Evolutionary conservation across 2,797 vertebrate species (phyloP).

Genomic region (Clarias fuscus): DNA sequence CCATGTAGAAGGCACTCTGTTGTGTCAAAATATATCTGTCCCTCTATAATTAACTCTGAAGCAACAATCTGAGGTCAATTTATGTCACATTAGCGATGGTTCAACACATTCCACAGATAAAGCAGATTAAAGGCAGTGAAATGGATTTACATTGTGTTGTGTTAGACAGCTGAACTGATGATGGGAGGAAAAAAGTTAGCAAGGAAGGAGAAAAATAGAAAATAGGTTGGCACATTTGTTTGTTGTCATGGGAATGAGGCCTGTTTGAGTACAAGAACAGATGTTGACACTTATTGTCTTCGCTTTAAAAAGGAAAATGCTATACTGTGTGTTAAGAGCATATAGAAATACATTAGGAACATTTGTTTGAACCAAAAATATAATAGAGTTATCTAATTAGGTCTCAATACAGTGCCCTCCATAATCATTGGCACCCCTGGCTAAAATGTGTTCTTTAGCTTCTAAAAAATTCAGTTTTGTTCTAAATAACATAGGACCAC

Average conservation of each 20-base stretch:
- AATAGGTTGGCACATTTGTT: constrained; percentile 6
- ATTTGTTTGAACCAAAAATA: not conserved
- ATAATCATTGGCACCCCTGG: too few species aligned
- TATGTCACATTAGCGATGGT: not conserved
- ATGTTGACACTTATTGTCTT: not conserved
- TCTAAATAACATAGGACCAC: too few species aligned
- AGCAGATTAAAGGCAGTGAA: not conserved
- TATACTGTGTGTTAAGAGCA: not conserved
- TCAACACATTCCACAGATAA: not conserved
- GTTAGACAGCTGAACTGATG: not conserved
- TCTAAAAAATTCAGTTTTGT: too few species aligned
- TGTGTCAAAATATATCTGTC: not conserved
- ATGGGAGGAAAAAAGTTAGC: not conserved
- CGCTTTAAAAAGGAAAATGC: not conserved
- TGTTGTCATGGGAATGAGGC: constrained; percentile 6
- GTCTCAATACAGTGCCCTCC: too few species aligned
- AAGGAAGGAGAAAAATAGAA: not conserved
- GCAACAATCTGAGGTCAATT: not conserved
- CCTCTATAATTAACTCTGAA: constrained; percentile 2
- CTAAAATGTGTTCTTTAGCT: too few species aligned
- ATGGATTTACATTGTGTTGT: not conserved
- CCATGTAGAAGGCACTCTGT: not conserved
- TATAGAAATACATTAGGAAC: not conserved
- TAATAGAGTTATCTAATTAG: too few species aligned
- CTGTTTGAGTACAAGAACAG: not conserved